Base-by-base conservation (phyloP, 2,113 vertebrate genomes). In the Pomatorhinus ruficollis region DNA sequence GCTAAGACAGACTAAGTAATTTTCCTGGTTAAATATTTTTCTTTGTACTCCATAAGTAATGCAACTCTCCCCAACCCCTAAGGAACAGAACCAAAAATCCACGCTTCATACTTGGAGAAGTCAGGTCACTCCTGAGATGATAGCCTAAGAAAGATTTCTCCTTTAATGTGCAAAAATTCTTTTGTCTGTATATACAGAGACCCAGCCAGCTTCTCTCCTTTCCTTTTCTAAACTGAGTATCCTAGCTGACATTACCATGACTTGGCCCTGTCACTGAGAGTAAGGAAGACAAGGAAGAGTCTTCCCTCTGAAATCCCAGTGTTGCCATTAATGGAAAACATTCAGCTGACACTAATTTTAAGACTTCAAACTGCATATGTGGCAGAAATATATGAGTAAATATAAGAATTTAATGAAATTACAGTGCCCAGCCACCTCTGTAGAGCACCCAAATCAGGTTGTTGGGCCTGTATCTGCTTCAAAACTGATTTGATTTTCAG, bases 341-440 rank as follows among this genome's bases (percentile, higher is more conserved):
- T 79, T 68, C 19, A 8, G 27, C 53, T 79, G 39, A 57, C 20
- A 25, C 22, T 11, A 4, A 21, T 75, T 37, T 25, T 33, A 66
- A 64, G 47, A 59, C 15, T 60, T 90, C 24, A 66, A 53, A 47
- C 20, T 42, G 9, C 23, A 3, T 27, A 47, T 0, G 0, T 69
- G 64, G 14, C 35, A 89, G 37, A 89, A 87, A 60, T 15, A 63
- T 0, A 7, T 6, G 45, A 59, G 11, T 24, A 69, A 84, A 78
- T 25, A 15, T 1, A 37, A 18, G 9, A 61, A 42, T 1, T 28
- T 37, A 11, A 8, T 54, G 49, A 50, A 79, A 59, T 39, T 35
- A 8, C 65, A 45, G n/a, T 27, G 23, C 7, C 5, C 10, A 24
- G 60, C 33, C 25, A 45, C 5, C 18, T 15, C 27, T 30, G 49